phyloP scores from a whole-genome alignment of 2,797 vertebrate genomes.

The Molossus alvarezi region DNA sequence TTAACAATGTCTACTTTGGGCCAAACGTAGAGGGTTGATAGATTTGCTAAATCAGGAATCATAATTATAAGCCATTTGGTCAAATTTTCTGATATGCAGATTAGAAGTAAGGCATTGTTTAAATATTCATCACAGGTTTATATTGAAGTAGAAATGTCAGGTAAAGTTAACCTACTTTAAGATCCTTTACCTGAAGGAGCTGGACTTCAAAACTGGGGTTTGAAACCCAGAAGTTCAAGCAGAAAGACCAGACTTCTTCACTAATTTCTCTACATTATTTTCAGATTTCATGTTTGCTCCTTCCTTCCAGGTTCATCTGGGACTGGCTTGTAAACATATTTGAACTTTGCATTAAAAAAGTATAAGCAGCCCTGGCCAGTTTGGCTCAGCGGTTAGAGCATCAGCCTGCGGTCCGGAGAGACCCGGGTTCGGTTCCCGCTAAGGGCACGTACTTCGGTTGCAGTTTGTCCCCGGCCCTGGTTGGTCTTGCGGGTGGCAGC shows the following conservation, averaged over 20 bases:
- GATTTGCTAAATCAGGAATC: constrained; percentile 72
- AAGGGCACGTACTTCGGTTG: too few relatives aligned
- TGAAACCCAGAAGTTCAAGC: not conserved
- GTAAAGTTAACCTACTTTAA: constrained; percentile 31
- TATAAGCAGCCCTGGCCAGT: not conserved
- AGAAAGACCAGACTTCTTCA: not conserved
- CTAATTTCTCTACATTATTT: not conserved
- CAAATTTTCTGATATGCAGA: constrained; percentile 61
- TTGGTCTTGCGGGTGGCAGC: too few relatives aligned
- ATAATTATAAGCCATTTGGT: constrained; percentile 57
- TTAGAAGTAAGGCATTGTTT: constrained; percentile 25
- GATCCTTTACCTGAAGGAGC: constrained; percentile 6
- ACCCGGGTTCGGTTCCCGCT: too few relatives aligned
- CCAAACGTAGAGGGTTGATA: constrained; percentile 13
- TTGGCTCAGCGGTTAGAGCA: too few relatives aligned
- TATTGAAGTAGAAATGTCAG: constrained; percentile 23
- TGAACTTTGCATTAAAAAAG: constrained; percentile 37
- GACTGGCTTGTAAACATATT: constrained; percentile 20
- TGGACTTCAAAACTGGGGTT: not conserved
- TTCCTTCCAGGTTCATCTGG: constrained; percentile 24
- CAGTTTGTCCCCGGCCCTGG: too few relatives aligned
- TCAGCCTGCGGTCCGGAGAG: too few relatives aligned
- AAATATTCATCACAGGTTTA: constrained; percentile 59
- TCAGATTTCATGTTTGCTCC: not conserved
- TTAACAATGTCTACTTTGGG: constrained; percentile 64